A percentile compares a stretch with the other conserved stretches of the same genome.
Conservation (phyloP, 2,888 invertebrate genomes). For the Melangyna quadrimaculata region DNA sequence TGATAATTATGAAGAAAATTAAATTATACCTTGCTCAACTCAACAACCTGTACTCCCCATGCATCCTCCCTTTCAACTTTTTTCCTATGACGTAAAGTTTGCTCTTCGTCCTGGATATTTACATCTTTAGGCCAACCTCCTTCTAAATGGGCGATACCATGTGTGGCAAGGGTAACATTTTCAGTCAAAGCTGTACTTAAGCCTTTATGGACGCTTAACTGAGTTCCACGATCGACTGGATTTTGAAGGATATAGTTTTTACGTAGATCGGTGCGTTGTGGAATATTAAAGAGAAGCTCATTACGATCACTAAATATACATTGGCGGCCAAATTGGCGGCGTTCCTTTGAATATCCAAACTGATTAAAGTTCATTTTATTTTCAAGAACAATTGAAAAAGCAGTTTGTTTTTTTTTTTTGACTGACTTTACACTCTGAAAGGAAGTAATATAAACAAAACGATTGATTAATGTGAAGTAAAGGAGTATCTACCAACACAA, state of each 20-base stretch:
- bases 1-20: neutral
- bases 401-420: neutral
- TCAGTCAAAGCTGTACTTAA: constrained; percentile 77
- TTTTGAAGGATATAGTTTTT: constrained; percentile 83
- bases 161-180: constrained; percentile 76
- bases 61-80: constrained; percentile 90
- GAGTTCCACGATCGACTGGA: constrained; percentile 84
- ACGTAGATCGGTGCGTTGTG: constrained; percentile 82
- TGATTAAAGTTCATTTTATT: constrained; percentile 73
- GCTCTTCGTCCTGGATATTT: constrained; percentile 85
- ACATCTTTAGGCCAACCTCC: constrained; percentile 93
- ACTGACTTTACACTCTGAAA: neutral
- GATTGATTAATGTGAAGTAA: no score
- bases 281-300: constrained; percentile 85
- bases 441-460: neutral
- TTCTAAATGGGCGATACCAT: constrained; percentile 88
- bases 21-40: constrained; percentile 43
- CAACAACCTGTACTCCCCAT: constrained; percentile 85
- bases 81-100: constrained; percentile 87
- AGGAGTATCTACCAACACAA: no score
- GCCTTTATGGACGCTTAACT: constrained; percentile 82
- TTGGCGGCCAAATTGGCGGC: constrained; percentile 88
- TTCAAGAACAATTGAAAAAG: neutral
- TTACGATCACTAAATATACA: constrained; percentile 87
- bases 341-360: constrained; percentile 80